Percentiles rank a stretch among this genome's conserved stretches.
Evolutionary conservation across 2,113 vertebrate genomes (phyloP).

Genomic region (Tyto alba): DNA sequence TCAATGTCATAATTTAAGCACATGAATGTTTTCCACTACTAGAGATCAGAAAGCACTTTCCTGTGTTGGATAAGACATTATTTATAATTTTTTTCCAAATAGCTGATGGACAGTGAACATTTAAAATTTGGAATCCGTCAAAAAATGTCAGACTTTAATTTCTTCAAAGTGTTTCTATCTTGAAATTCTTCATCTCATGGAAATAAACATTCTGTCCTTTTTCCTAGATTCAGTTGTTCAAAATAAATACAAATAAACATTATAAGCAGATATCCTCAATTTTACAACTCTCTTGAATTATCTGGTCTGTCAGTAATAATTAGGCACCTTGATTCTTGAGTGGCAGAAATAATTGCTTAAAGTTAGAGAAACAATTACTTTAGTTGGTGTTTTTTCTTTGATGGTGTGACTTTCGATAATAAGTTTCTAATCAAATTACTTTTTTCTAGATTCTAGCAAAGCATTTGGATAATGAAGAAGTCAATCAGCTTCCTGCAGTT

Average conservation of each 20-base stretch:
- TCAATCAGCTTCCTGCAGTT: conserved; percentile 69
- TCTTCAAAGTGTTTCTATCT: neutral
- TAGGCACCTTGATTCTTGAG: neutral
- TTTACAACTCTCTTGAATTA: neutral
- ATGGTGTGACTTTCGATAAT: neutral
- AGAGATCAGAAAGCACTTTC: neutral
- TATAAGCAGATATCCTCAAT: neutral
- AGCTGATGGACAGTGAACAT: neutral
- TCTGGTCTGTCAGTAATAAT: neutral
- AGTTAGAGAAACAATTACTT: neutral
- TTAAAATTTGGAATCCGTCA: neutral
- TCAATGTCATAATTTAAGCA: neutral
- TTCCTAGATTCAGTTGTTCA: neutral
- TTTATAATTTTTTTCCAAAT: neutral
- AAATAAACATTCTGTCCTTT: neutral
- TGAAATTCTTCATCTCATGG: neutral
- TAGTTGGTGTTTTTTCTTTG: neutral
- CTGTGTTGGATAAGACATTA: neutral
- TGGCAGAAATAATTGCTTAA: neutral
- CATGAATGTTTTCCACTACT: neutral
- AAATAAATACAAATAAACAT: neutral
- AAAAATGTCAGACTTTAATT: neutral
- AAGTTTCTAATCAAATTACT: neutral
- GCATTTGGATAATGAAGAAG: conserved; percentile 44
- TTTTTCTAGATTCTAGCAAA: conserved; percentile 71